Percentiles rank a stretch among this genome's conserved stretches.
Conservation (phyloP, 2,888 invertebrate species). For the Erebia aethiops region DNA sequence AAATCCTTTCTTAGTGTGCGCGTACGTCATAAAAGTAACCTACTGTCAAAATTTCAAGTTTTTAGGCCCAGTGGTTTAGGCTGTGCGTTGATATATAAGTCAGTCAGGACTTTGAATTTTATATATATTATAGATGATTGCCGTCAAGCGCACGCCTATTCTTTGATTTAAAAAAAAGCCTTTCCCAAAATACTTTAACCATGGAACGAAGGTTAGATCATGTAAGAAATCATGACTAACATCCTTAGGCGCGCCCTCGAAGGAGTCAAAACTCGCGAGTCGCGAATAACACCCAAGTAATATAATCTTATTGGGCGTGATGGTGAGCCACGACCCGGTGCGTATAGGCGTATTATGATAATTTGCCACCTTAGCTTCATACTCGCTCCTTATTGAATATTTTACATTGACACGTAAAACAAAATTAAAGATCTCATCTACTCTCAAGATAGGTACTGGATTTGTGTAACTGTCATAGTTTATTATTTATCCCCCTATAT, state of each 20-base stretch:
- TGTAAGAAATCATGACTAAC: neutral
- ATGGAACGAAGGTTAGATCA: neutral
- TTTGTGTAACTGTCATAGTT: no score
- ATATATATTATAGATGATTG: no score
- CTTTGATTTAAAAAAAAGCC: no score
- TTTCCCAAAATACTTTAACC: no score
- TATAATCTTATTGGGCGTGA: neutral
- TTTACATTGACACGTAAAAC: constrained; percentile 14
- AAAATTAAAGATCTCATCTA: constrained; percentile 3
- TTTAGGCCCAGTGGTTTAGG: no score
- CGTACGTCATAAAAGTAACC: no score
- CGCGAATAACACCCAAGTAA: constrained; percentile 5
- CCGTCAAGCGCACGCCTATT: no score
- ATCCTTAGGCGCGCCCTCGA: neutral
- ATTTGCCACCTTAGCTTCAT: constrained; percentile 22
- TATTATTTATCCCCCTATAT: no score
- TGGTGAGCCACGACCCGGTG: constrained; percentile 15
- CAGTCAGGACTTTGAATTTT: no score
- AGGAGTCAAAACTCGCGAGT: constrained; percentile 1
- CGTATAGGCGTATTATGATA: constrained; percentile 30
- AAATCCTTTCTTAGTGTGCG: no score
- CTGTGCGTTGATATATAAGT: no score
- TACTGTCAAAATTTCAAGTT: no score
- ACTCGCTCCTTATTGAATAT: constrained; percentile 25
- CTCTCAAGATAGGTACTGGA: neutral